Base-by-base conservation (phyloP, 1,140 invertebrate genomes). In the Diorhabda elongata region DNA sequence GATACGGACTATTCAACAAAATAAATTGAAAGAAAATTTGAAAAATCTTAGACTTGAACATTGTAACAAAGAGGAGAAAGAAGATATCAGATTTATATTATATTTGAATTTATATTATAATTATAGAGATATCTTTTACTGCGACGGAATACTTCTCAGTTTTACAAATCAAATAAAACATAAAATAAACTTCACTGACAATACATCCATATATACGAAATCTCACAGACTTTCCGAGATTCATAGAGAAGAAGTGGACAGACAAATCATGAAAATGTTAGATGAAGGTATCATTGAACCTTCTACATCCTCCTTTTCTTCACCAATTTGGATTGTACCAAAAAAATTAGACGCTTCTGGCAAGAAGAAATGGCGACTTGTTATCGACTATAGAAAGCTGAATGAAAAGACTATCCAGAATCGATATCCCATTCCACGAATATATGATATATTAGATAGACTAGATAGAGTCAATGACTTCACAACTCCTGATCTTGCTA, bases 381-480 rank as follows among this genome's bases (percentile, higher is more conserved):
- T 67, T 8, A 9, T 81, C 41, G 81, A 82, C 72, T 83, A 78
- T 69, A 65, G 80, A 63, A 78, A 79, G 71, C 59, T 82, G 8
- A 83, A 83, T 72, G 73, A 78, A 41, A 76, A 77, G 65, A 81
- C 78, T 7, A 73, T 81, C 8, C 71, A 72, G 4, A 47, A 47
- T 5, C 45, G 8, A 47, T 5, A 47, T 47, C 5, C 45, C 8
- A 47, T 8, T 5, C 2, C 5, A 47, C 45, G 8, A 5, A 5
- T 44, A 8, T 42, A 43, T 8, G 67, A 69, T 5, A 58, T 76
- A 7, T 71, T 86, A 43, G 77, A 82, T 68, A 72, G 70, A 43
- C 64, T 85, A 44, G 74, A 71, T 1, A 77, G 74, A 44, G 60
- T 69, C 3, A 73, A 76, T 26, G 80, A 76, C 67, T 84, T 85